Conservation (phyloP, 1,140 invertebrate genomes). For the Trinorchestia longiramus region DNA sequence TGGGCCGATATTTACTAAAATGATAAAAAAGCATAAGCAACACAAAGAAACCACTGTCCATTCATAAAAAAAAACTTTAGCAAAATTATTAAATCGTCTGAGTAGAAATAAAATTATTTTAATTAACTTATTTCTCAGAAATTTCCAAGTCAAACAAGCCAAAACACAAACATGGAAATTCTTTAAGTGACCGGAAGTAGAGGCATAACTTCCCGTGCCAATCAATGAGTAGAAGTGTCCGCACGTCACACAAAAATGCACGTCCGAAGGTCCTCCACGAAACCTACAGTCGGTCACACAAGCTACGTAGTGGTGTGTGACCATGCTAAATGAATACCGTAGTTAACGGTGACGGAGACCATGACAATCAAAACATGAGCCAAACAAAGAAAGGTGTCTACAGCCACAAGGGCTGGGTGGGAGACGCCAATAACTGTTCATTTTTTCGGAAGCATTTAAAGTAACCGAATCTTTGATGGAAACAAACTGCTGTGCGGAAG, state of each 20-base stretch:
- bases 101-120: background rate
- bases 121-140: background rate
- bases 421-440: background rate
- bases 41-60: too few species aligned
- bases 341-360: background rate
- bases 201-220: background rate
- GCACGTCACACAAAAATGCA: background rate
- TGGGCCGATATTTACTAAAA: too few species aligned
- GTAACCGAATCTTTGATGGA: constrained; percentile 22
- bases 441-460: constrained; percentile 16
- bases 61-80: background rate
- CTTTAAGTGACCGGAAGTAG: background rate
- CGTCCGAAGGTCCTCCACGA: background rate
- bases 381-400: background rate
- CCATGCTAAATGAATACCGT: background rate
- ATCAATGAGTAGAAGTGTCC: background rate
- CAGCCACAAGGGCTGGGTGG: background rate
- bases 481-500: constrained; percentile 10
- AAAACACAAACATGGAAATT: background rate
- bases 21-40: background rate
- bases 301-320: background rate
- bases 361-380: background rate
- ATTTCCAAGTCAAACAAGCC: background rate
- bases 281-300: background rate
- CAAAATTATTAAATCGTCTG: background rate